These are phyloP conservation scores for Trachelus iudaicus DNA, from an alignment of 2,888 invertebrate genomes.

Conservation along the genomic window DNA sequence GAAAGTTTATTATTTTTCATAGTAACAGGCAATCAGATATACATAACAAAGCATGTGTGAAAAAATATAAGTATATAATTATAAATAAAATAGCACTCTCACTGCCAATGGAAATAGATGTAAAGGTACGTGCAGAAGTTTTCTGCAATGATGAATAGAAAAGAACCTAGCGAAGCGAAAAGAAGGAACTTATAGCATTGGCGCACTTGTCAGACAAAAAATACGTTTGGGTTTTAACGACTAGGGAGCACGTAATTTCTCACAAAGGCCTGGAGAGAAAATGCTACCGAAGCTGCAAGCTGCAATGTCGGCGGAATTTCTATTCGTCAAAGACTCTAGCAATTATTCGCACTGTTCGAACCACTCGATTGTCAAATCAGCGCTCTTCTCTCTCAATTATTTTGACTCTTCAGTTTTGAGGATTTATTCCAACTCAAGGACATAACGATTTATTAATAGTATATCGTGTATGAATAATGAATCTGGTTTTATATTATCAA, in stretches of 20 bases:
- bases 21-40: no score
- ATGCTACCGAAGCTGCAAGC: background rate
- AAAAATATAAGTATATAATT: background rate
- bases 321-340: constrained; percentile 7
- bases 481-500: no score
- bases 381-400: constrained; percentile 7
- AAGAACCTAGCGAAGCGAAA: no score
- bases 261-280: background rate
- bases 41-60: no score
- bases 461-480: no score
- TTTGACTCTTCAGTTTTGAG: no score
- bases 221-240: background rate
- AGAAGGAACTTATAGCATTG: background rate
- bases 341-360: constrained; percentile 22
- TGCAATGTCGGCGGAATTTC: constrained; percentile 4
- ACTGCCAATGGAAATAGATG: background rate
- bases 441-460: no score
- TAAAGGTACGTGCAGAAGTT: background rate
- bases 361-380: constrained; percentile 21
- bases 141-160: no score
- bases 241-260: background rate
- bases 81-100: background rate
- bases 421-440: no score
- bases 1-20: no score
- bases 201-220: background rate